Evolutionary conservation across 2,888 invertebrate genomes (phyloP).

Genomic region (Cerastis rubricosa): DNA sequence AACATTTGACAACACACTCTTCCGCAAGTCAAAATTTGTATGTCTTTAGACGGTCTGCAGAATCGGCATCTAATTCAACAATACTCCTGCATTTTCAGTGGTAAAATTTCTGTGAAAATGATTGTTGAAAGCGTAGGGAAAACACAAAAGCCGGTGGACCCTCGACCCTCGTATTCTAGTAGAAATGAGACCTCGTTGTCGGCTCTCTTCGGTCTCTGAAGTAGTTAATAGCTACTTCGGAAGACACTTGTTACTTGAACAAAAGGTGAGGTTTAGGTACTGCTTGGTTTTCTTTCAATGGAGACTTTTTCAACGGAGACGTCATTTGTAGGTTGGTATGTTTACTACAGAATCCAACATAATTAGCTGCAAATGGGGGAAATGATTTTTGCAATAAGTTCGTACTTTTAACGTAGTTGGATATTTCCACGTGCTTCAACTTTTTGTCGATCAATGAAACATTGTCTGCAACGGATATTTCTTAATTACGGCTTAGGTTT

Average conservation of each 20-base stretch:
- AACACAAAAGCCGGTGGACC: slow-evolving; percentile 64
- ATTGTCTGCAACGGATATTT: background rate
- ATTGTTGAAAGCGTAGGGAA: slow-evolving; percentile 56
- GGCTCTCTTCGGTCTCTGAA: slow-evolving; percentile 66
- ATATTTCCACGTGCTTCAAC: background rate
- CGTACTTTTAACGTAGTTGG: background rate
- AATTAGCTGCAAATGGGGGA: background rate
- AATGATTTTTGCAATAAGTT: background rate
- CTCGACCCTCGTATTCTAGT: slow-evolving; percentile 66
- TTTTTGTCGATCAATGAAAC: background rate
- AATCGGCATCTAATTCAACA: slow-evolving; percentile 27
- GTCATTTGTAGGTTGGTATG: background rate
- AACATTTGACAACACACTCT: background rate
- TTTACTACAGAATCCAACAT: background rate
- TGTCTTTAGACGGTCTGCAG: background rate
- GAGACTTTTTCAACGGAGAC: background rate
- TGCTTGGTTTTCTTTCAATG: slow-evolving; percentile 26
- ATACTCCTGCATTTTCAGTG: slow-evolving; percentile 53
- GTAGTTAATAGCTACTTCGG: slow-evolving; percentile 77
- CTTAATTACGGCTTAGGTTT: background rate
- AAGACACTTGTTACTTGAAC: slow-evolving; percentile 72
- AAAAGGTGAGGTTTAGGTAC: slow-evolving; percentile 58
- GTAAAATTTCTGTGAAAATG: slow-evolving; percentile 67
- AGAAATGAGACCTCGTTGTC: slow-evolving; percentile 65
- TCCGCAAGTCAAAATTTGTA: background rate